phyloP scores from a whole-genome alignment of 2,113 vertebrate species.

The Oophaga pumilio region DNA sequence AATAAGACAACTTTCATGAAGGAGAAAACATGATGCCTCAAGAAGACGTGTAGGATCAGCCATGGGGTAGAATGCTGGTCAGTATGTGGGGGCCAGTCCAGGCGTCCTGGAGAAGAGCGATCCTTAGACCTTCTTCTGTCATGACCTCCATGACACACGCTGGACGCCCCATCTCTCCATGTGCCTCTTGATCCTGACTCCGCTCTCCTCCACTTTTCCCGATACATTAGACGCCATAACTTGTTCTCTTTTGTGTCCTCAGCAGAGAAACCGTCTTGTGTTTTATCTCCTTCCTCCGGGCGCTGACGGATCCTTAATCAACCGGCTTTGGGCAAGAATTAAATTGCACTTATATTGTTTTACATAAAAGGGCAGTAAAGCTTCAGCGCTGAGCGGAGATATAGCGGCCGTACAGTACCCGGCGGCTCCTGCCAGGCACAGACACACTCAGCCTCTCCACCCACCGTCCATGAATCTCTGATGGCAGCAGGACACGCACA shows the following conservation, averaged over 20 bases:
- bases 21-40: too few relatives aligned
- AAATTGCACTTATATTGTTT: constrained; percentile 34
- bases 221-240: neutral
- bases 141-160: too few relatives aligned
- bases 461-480: neutral
- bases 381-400: neutral
- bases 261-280: neutral
- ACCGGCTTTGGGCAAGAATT: neutral
- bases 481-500: neutral
- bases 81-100: too few relatives aligned
- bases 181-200: neutral
- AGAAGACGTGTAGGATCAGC: too few relatives aligned
- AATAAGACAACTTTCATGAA: too few relatives aligned
- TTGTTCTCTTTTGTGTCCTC: neutral
- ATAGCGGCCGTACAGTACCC: neutral
- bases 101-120: too few relatives aligned
- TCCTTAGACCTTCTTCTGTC: too few relatives aligned
- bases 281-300: neutral
- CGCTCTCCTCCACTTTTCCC: neutral
- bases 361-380: constrained; percentile 31
- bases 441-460: too few relatives aligned
- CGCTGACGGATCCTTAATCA: neutral
- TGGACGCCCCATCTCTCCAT: neutral
- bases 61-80: too few relatives aligned
- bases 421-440: neutral